Conservation (phyloP, 2,888 invertebrate species). For the Rosalia funebris region DNA sequence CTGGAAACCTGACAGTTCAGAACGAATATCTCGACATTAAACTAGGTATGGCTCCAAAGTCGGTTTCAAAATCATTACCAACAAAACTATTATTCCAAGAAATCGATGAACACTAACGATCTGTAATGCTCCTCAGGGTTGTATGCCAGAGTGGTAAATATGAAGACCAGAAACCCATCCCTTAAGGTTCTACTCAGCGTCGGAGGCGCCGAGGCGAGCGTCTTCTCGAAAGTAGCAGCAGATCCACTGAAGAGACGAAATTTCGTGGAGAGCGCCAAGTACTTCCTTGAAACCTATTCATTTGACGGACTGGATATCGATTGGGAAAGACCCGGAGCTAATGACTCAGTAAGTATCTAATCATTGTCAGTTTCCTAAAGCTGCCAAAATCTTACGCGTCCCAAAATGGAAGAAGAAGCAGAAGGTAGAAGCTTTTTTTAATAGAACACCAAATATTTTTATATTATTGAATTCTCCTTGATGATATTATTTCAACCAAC, state of each 20-base stretch:
- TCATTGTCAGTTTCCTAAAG: not conserved
- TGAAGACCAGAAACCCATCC: constrained; percentile 25
- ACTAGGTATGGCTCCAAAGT: constrained; percentile 2
- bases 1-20: constrained; percentile 17
- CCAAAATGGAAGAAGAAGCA: too few species aligned
- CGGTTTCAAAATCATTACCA: not conserved
- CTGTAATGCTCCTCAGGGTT: constrained; percentile 22
- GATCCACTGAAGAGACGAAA: constrained; percentile 10
- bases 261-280: constrained; percentile 17
- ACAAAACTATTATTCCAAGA: not conserved
- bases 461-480: not conserved
- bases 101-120: not conserved
- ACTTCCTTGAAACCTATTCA: constrained; percentile 23
- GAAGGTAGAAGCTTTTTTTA: not conserved
- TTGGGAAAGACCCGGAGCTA: constrained; percentile 29
- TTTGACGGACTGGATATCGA: constrained; percentile 37
- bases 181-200: constrained; percentile 32
- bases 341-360: constrained; percentile 23
- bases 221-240: constrained; percentile 28
- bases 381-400: not conserved
- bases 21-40: constrained; percentile 23
- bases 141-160: constrained; percentile 14
- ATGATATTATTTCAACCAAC: not conserved
- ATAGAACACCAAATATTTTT: not conserved
- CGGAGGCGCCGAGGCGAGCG: constrained; percentile 11